Evolutionary conservation across 2,797 vertebrate genomes (phyloP), one percentile per base, ranked within the genome.

Genomic region (Fratercula arctica): DNA sequence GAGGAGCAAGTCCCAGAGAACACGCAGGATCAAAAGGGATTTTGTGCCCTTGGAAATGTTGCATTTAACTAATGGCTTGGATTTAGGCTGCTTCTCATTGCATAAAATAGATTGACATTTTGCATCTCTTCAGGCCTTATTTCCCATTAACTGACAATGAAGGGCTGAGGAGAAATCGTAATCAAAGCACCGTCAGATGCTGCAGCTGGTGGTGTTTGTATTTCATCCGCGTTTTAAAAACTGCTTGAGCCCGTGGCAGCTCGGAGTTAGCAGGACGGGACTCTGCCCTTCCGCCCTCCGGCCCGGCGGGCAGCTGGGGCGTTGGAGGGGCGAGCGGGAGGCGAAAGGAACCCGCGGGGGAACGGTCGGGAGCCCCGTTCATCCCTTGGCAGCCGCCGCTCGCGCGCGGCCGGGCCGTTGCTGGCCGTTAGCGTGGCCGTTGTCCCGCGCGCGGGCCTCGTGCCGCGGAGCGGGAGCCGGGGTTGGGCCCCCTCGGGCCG

Each of bases 211-310:
- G 18, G 4, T 8, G 63, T 9, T 43, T 13, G 16, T 9, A 3
- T 37, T 45, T 56, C 25, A 3, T 1, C 26, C 25, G 1, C 7
- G 6, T 15, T n/a, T 29, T 39, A 25, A 23, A 16, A 31, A 3
- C 21, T 0, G 45, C 63, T 11, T 6, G 16, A 15, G 14, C 35
- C 35, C 6, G 35, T 3, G 23, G 26, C 19, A 2, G 3, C 20
- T 3, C 14, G 2, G 25, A 6, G 33, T 3, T 5, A 4, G 45
- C 82, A 2, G 63, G 39, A 4, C 54, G 4, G 43, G 1, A 6
- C 53, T 8, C 20, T 41, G 73, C 29, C 39, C 73, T 33, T 39
- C 45, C 19, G 48, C 41, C n/a, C 45, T 5, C n/a, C 4, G 41
- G 17, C 15, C 23, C 5, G 16, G 45, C 16, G 23, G n/a, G 33